These are phyloP conservation scores for Amphipyra tragopoginis DNA, from an alignment of 2,888 invertebrate species.

Conservation along the genomic window DNA sequence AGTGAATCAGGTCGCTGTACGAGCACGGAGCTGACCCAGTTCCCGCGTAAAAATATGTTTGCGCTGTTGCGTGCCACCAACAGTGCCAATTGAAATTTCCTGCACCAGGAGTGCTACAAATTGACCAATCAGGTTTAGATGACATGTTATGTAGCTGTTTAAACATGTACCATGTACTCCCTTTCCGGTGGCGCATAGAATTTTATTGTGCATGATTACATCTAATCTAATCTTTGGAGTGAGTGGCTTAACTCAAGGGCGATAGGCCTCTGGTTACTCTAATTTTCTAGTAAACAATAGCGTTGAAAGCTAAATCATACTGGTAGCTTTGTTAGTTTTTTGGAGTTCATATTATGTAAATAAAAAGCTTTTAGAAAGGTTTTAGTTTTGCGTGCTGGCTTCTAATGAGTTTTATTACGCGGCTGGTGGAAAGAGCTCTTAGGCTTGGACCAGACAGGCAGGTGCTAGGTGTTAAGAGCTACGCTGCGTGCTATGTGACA, in stretches of 20 bases:
- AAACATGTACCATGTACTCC: conserved; percentile 15
- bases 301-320: conserved; percentile 14
- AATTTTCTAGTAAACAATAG: conserved; percentile 22
- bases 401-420: neutral
- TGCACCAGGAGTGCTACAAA: conserved; percentile 46
- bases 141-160: conserved; percentile 43
- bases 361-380: conserved; percentile 23
- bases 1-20: too few species aligned
- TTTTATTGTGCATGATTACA: conserved; percentile 33
- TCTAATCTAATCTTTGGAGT: conserved; percentile 42
- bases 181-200: conserved; percentile 17
- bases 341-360: conserved; percentile 16
- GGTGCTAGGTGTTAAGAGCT: too few species aligned
- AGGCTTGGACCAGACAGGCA: too few species aligned
- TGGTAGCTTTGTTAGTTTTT: conserved; percentile 8
- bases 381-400: conserved; percentile 2
- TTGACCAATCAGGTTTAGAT: conserved; percentile 45
- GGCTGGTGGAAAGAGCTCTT: neutral
- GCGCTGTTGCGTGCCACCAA: conserved; percentile 43
- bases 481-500: too few species aligned
- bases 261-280: conserved; percentile 4
- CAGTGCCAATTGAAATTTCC: conserved; percentile 61
- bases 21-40: conserved; percentile 42
- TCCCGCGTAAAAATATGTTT: conserved; percentile 48
- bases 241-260: conserved; percentile 33